A percentile compares a stretch with the other conserved stretches of the same genome.
phyloP scores from a whole-genome alignment of 2,888 invertebrate species.

The Catocala fraxini region DNA sequence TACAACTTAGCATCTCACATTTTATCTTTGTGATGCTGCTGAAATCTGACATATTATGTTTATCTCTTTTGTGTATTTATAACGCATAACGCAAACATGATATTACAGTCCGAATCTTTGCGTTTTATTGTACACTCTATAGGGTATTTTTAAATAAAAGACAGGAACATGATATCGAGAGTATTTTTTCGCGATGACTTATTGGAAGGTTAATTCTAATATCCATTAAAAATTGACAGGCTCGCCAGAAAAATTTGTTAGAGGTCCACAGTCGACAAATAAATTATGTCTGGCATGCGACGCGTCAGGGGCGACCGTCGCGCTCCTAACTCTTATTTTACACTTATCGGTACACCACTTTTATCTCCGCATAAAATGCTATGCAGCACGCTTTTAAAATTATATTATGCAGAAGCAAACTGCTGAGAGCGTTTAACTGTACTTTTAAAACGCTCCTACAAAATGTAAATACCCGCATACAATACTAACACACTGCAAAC shows the following conservation, averaged over 20 bases:
- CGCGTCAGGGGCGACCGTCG: conserved; percentile 51
- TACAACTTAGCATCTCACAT: too few relatives aligned
- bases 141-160: too few relatives aligned
- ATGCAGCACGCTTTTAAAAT: conserved; percentile 75
- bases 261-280: conserved; percentile 58
- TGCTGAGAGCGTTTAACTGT: conserved; percentile 56
- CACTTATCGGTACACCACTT: conserved; percentile 79
- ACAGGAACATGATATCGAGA: conserved; percentile 14
- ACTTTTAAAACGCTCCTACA: conserved; percentile 49
- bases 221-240: conserved; percentile 60
- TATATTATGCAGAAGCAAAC: conserved; percentile 60
- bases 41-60: too few relatives aligned
- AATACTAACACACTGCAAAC: conserved; percentile 22
- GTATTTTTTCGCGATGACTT: conserved; percentile 36
- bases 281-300: conserved; percentile 61
- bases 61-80: too few relatives aligned
- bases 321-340: conserved; percentile 69
- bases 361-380: conserved; percentile 75
- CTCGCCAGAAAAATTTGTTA: conserved; percentile 56
- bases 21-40: too few relatives aligned
- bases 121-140: too few relatives aligned
- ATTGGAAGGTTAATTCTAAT: conserved; percentile 46
- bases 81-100: conserved; percentile 21
- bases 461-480: conserved; percentile 38
- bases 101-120: not conserved